phyloP scores from a whole-genome alignment of 1,140 invertebrate species.

The Neodiprion pinetum region DNA sequence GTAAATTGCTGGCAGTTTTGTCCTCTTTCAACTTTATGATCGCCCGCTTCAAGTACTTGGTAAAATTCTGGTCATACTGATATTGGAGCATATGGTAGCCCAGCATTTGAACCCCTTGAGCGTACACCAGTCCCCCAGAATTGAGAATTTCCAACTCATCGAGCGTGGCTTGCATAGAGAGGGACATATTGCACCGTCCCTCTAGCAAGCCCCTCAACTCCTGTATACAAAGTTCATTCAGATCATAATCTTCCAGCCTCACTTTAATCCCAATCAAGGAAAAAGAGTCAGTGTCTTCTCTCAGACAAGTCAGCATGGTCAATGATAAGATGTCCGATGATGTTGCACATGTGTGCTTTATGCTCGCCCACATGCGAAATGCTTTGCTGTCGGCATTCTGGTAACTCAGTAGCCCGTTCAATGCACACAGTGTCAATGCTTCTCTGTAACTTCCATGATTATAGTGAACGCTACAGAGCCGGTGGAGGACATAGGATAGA shows the following conservation, averaged over 20 bases:
- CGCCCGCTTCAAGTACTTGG: conserved; percentile 37
- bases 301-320: conserved; percentile 46
- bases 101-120: conserved; percentile 41
- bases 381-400: conserved; percentile 38
- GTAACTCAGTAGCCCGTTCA: conserved; percentile 44
- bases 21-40: conserved; percentile 31
- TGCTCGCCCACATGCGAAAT: conserved; percentile 44
- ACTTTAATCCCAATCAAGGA: conserved; percentile 44
- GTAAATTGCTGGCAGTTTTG: conserved; percentile 10
- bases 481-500: conserved; percentile 30
- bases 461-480: conserved; percentile 38
- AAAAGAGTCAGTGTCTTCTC: conserved; percentile 29
- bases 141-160: conserved; percentile 37
- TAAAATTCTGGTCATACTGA: conserved; percentile 23
- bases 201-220: conserved; percentile 41
- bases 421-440: conserved; percentile 42
- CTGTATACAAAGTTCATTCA: conserved; percentile 39
- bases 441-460: conserved; percentile 37
- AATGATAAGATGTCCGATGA: conserved; percentile 32
- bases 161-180: conserved; percentile 33
- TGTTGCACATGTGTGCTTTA: conserved; percentile 39
- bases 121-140: conserved; percentile 33
- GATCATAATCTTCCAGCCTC: conserved; percentile 38
- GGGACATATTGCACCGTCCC: conserved; percentile 33
- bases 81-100: conserved; percentile 40